Percentiles rank a stretch among this genome's conserved stretches.
phyloP scores from a whole-genome alignment of 2,113 vertebrate genomes.

The Plotosus lineatus region DNA sequence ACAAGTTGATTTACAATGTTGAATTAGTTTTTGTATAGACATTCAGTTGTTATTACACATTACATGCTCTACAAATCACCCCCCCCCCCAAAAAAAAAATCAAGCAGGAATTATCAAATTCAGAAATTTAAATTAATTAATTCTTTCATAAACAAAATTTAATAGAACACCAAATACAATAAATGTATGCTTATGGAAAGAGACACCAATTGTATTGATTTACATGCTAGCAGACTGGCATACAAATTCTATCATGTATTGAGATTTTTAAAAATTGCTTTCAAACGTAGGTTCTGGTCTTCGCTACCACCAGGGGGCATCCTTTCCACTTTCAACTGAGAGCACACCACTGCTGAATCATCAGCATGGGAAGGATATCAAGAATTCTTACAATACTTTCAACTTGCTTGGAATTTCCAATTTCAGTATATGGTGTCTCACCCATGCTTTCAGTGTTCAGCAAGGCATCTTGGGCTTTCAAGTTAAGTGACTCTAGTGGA shows the following conservation, averaged over 20 bases:
- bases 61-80: not conserved
- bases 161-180: not conserved
- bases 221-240: not conserved
- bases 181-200: not conserved
- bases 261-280: not conserved
- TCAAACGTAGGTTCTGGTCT: not conserved
- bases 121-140: not conserved
- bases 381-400: not conserved
- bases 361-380: constrained; percentile 1
- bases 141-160: not conserved
- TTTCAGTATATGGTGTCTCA: constrained; percentile 47
- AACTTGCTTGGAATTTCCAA: not conserved
- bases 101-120: not conserved
- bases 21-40: not conserved
- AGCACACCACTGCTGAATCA: constrained; percentile 19
- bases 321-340: not conserved
- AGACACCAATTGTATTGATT: not conserved
- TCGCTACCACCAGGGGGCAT: constrained; percentile 48
- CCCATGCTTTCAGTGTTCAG: constrained; percentile 76
- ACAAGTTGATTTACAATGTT: not conserved
- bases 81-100: too few species aligned
- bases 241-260: not conserved
- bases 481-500: constrained; percentile 77
- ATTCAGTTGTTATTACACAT: not conserved
- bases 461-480: constrained; percentile 75